Percentiles rank a stretch among this genome's conserved stretches.
phyloP scores from a whole-genome alignment of 1,140 invertebrate species.

The Brachystomella parvula region DNA sequence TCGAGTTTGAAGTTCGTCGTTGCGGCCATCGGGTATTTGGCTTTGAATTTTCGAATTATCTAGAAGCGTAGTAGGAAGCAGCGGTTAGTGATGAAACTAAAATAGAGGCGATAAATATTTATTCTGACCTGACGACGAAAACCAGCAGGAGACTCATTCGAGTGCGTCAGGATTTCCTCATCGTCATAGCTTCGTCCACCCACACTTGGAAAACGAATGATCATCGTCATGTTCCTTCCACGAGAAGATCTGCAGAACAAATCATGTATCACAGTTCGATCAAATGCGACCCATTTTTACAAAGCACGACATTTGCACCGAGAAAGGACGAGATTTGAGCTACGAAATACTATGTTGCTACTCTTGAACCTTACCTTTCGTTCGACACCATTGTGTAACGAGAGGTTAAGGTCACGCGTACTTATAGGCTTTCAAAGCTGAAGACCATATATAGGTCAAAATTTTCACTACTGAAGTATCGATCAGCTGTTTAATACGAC shows the following conservation, averaged over 20 bases:
- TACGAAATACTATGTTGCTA: background rate
- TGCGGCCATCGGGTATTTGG: slow-evolving; percentile 35
- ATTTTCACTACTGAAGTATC: too few species aligned
- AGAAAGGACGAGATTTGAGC: too few species aligned
- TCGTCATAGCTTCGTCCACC: slow-evolving; percentile 77
- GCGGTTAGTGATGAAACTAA: background rate
- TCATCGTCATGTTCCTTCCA: slow-evolving; percentile 78
- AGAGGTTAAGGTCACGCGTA: too few species aligned
- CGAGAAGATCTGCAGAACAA: slow-evolving; percentile 72
- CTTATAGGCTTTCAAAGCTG: too few species aligned
- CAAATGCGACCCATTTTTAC: too few species aligned
- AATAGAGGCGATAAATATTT: slow-evolving; percentile 46
- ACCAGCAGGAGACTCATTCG: slow-evolving; percentile 81
- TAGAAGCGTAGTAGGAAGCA: slow-evolving; percentile 5
- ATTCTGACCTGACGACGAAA: slow-evolving; percentile 67
- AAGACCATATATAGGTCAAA: too few species aligned
- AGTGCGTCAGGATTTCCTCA: slow-evolving; percentile 84
- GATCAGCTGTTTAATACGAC: too few species aligned
- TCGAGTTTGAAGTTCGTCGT: slow-evolving; percentile 74
- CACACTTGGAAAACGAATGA: slow-evolving; percentile 82
- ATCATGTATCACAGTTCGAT: too few species aligned
- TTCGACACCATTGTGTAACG: background rate
- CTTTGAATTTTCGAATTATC: slow-evolving; percentile 35
- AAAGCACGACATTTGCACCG: too few species aligned
- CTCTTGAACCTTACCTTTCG: background rate